phyloP scores from a whole-genome alignment of 1,140 invertebrate species.

The Subanguina moxae region DNA sequence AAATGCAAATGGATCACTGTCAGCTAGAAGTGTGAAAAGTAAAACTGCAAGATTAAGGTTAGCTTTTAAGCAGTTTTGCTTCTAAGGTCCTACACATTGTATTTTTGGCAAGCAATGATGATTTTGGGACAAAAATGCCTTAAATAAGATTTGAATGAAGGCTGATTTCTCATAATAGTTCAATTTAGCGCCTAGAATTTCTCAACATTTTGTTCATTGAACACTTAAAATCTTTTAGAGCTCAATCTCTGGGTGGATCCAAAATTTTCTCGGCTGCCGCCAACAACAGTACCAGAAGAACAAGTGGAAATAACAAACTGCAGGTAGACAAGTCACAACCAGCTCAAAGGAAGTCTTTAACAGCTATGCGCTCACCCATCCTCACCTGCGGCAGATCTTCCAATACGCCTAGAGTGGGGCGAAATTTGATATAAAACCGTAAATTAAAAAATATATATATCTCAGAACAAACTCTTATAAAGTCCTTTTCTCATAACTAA shows the following conservation, averaged over 20 bases:
- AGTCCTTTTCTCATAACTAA: too few species aligned
- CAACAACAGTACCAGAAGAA: not conserved
- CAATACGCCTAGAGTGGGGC: not conserved
- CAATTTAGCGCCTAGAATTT: too few species aligned
- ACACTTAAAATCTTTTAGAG: too few species aligned
- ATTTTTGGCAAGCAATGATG: too few species aligned
- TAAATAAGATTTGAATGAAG: too few species aligned
- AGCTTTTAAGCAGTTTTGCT: not conserved
- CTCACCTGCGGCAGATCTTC: not conserved
- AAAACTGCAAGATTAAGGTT: slow-evolving; percentile 7
- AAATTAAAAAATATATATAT: not conserved
- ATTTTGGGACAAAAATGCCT: too few species aligned
- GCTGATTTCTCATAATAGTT: too few species aligned
- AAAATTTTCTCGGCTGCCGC: slow-evolving; percentile 4
- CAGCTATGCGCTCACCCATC: slow-evolving; percentile 3
- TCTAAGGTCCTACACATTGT: too few species aligned
- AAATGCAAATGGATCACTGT: not conserved
- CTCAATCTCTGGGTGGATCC: slow-evolving; percentile 11
- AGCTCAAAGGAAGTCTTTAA: not conserved
- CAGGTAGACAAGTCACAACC: not conserved
- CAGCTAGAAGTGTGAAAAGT: slow-evolving; percentile 1
- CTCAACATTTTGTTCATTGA: too few species aligned
- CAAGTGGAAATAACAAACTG: not conserved
- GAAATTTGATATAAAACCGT: slow-evolving; percentile 13
- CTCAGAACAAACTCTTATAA: too few species aligned